phyloP scores from a whole-genome alignment of 2,113 vertebrate species.

The Podocnemis expansa region DNA sequence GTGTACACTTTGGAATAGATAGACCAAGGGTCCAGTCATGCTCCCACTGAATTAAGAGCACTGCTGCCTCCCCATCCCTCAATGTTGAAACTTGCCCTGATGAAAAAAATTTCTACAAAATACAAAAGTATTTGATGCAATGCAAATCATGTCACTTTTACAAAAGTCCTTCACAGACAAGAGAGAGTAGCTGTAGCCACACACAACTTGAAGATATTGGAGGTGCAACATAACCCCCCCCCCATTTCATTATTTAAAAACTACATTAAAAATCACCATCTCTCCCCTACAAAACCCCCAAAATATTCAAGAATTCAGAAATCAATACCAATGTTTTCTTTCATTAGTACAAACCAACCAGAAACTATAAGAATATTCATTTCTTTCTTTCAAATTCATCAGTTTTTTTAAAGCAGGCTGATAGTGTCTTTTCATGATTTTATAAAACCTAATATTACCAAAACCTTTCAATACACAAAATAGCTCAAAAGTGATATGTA shows the following conservation, averaged over 20 bases:
- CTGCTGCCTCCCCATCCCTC: background rate
- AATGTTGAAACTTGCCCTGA: background rate
- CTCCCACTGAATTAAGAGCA: fast-evolving
- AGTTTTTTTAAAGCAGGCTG: constrained; percentile 65
- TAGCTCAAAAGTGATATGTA: constrained; percentile 54
- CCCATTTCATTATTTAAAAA: constrained; percentile 21
- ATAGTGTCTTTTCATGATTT: constrained; percentile 70
- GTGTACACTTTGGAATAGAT: background rate
- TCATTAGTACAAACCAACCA: constrained; percentile 64
- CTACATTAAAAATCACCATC: constrained; percentile 17
- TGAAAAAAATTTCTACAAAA: fast-evolving
- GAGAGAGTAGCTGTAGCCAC: background rate
- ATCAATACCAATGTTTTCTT: constrained; percentile 61
- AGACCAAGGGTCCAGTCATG: no score
- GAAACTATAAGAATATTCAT: constrained; percentile 44
- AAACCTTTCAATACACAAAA: constrained; percentile 71
- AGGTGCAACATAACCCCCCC: background rate
- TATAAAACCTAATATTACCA: constrained; percentile 75
- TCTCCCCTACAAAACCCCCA: background rate
- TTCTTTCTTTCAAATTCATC: constrained; percentile 70
- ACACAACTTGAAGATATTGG: background rate
- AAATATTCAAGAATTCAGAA: constrained; percentile 35
- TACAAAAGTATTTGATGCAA: background rate
- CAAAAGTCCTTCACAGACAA: background rate
- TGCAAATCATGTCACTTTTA: background rate